phyloP scores from a whole-genome alignment of 2,797 vertebrate genomes.

The Zalophus californianus region DNA sequence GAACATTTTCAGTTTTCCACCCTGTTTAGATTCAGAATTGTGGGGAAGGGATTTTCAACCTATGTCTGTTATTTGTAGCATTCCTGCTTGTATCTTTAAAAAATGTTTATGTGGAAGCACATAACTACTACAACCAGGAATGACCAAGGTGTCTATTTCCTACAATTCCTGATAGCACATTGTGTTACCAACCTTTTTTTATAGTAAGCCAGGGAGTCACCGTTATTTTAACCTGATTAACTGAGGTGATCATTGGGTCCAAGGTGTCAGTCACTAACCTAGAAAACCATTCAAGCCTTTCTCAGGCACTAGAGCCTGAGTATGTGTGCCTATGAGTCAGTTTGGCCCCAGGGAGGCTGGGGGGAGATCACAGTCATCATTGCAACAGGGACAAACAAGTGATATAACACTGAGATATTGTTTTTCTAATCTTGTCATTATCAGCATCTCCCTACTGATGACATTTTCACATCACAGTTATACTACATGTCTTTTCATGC shows the following conservation, averaged over 20 bases:
- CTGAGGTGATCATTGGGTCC: neutral
- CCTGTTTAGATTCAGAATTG: neutral
- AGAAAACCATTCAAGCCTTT: neutral
- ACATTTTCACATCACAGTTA: too few relatives aligned
- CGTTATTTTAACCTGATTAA: neutral
- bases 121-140: neutral
- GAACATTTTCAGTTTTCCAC: neutral
- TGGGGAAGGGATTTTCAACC: neutral
- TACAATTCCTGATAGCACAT: neutral
- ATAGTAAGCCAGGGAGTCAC: neutral
- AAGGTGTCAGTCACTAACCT: neutral
- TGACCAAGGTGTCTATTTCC: neutral
- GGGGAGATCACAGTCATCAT: neutral
- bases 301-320: neutral
- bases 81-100: neutral
- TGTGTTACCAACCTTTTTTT: neutral
- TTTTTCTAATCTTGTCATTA: neutral
- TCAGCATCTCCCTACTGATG: too few relatives aligned
- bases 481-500: too few relatives aligned
- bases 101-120: neutral
- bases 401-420: neutral
- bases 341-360: neutral
- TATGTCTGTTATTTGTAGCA: neutral
- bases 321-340: neutral
- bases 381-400: neutral